Base-by-base conservation (phyloP, 2,113 vertebrate genomes). In the Microtus ochrogaster region DNA sequence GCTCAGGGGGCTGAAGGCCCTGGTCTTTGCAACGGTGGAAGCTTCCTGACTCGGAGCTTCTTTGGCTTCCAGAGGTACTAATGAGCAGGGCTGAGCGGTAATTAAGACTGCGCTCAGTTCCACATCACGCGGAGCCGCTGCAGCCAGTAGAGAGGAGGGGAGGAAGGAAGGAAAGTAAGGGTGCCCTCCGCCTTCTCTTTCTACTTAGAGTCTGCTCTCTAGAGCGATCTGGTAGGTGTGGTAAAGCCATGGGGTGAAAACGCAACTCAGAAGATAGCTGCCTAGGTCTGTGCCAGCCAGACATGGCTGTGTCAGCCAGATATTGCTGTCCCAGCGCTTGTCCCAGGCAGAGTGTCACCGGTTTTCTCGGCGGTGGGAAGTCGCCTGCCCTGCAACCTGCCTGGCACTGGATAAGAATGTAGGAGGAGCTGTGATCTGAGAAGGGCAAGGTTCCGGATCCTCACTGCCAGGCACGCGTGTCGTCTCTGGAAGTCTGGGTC, bases 91-190 rank as follows among this genome's bases (percentile, higher is more conserved):
- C 91, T 96, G 95, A 95, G 90, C 17, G 0, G 94, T 97, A 97
- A 97, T 98, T 98, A 98, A 98, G 92, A 93, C 84, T 97, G 78
- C 65, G 79, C 74, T 97, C 77, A 88, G 95, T 90, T 97, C 95
- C 94, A 95, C 86, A 90, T 63, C 89, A 84, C 3, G 1, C 63
- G 96, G 95, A 93, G 89, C 95, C 97, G 97, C 96, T 92, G 95
- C 95, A 95, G 84, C 24, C 58, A 74, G 83, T 66, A 11, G 19
- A 86, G 89, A 72, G 91, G 78, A 58, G 90, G 92, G 61, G 55
- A 36, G 24, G 44, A 73, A 90, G 86, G 74, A 36, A 77, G 68
- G 82, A 72, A 61, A 65, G 83, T 79, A 89, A 92, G 82, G 94
- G 93, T 33, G 89, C 61, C 84, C 83, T 90, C 77, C 49, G 89